A percentile compares a stretch with the other conserved stretches of the same genome.
Conservation (phyloP, 37 sponge, comb jelly and placozoan genomes). For the Chondrilla cf. caribensis region DNA sequence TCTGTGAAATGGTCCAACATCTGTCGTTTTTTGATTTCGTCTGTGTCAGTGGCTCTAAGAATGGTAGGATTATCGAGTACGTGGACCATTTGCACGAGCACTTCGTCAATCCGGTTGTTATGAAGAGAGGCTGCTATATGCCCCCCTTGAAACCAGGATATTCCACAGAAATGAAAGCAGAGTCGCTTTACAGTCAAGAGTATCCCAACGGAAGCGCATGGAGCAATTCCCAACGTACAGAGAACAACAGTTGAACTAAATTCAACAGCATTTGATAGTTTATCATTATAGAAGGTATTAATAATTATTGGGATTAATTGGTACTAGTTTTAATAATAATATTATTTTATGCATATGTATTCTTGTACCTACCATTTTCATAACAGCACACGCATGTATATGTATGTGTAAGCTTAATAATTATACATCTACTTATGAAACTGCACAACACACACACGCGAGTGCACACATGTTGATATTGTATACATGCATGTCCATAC, state of each 20-base stretch:
- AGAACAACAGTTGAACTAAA: no score
- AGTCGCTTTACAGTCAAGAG: slow-evolving; percentile 33
- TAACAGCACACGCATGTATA: no score
- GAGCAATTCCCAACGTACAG: no score
- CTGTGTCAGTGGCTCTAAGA: slow-evolving; percentile 61
- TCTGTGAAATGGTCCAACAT: slow-evolving; percentile 87
- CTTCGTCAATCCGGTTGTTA: slow-evolving; percentile 50
- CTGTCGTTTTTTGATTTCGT: slow-evolving; percentile 74
- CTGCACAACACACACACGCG: no score
- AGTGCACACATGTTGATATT: no score
- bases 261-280: not conserved
- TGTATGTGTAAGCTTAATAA: no score
- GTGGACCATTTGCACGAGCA: slow-evolving; percentile 91
- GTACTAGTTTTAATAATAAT: no score
- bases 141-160: slow-evolving; percentile 66
- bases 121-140: slow-evolving; percentile 44
- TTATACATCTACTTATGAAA: no score
- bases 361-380: no score
- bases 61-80: slow-evolving; percentile 71
- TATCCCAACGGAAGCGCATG: slow-evolving; percentile 78
- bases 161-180: slow-evolving; percentile 66
- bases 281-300: not conserved
- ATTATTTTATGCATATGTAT: no score
- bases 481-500: no score
- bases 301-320: not conserved